Percentiles rank a stretch among this genome's conserved stretches.
Conservation (phyloP, 1,140 invertebrate genomes). For the Psilanteris sp. region DNA sequence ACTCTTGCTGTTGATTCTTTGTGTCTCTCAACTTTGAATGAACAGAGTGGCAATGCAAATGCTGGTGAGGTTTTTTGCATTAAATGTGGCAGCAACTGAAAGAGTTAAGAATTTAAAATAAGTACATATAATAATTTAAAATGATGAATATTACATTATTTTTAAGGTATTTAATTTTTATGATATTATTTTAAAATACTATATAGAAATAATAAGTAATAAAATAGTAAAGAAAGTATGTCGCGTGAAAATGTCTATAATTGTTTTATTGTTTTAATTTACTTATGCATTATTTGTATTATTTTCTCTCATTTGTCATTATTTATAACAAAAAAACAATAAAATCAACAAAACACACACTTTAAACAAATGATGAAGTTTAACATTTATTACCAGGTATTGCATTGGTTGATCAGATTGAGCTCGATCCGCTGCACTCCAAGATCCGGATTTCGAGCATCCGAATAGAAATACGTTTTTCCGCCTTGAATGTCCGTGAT, state of each 20-base stretch:
- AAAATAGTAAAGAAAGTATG: too few species aligned
- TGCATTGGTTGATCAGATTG: conserved; percentile 81
- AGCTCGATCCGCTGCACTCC: conserved; percentile 81
- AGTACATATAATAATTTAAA: too few species aligned
- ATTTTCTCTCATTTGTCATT: too few species aligned
- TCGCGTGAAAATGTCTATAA: too few species aligned
- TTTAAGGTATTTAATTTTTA: background rate
- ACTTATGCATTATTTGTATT: too few species aligned
- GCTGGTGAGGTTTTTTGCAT: conserved; percentile 85
- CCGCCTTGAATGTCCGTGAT: conserved; percentile 92
- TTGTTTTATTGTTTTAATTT: too few species aligned
- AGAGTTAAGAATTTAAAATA: background rate
- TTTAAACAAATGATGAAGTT: too few species aligned
- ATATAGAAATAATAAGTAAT: background rate
- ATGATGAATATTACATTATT: too few species aligned
- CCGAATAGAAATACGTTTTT: conserved; percentile 95
- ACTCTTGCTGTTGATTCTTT: conserved; percentile 92
- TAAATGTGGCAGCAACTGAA: conserved; percentile 84
- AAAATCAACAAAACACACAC: too few species aligned
- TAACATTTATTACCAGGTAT: conserved; percentile 80
- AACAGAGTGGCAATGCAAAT: conserved; percentile 88
- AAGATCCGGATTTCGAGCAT: conserved; percentile 86
- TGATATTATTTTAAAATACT: too few species aligned
- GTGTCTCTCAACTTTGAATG: conserved; percentile 87
- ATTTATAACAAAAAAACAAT: too few species aligned